These are phyloP conservation scores for Decapterus maruadsi DNA, from an alignment of 2,797 vertebrate genomes.

Conservation along the genomic window DNA sequence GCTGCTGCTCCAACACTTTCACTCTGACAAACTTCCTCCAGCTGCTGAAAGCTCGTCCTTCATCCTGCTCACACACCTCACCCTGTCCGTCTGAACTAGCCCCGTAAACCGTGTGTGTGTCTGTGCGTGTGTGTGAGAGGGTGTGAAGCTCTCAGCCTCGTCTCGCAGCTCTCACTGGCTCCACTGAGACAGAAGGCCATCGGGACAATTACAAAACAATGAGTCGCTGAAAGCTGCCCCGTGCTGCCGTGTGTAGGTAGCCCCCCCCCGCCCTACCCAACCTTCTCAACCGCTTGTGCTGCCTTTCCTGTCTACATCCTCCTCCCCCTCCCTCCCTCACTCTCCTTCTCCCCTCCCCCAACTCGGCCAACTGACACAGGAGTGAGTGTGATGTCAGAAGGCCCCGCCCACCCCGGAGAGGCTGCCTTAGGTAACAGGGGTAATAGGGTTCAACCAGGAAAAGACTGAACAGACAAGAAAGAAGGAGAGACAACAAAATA, in stretches of 20 bases:
- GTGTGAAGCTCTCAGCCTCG: constrained; percentile 42
- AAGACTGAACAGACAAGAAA: constrained; percentile 4
- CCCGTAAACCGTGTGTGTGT: constrained; percentile 20
- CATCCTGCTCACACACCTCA: constrained; percentile 44
- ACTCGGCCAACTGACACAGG: constrained; percentile 57
- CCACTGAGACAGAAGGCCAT: constrained; percentile 69
- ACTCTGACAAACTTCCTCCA: constrained; percentile 29
- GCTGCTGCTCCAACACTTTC: not conserved
- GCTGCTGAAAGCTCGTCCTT: constrained; percentile 33
- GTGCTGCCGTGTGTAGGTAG: constrained; percentile 36
- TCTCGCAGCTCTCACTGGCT: constrained; percentile 49
- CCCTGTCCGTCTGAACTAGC: not conserved
- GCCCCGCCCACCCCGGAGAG: constrained; percentile 64
- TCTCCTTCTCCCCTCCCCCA: constrained; percentile 36
- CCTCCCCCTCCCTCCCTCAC: constrained; percentile 16
- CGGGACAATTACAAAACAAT: constrained; percentile 85
- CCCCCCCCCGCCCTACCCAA: constrained; percentile 50
- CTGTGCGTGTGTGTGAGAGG: constrained; percentile 10
- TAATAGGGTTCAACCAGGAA: constrained; percentile 63
- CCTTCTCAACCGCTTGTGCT: not conserved
- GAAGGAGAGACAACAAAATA: not conserved
- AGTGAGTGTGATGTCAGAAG: constrained; percentile 64
- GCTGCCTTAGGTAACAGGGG: constrained; percentile 82
- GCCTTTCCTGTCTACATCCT: constrained; percentile 60
- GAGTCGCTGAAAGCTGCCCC: constrained; percentile 72